A percentile compares a stretch with the other conserved stretches of the same genome.
phyloP scores from a whole-genome alignment of 2,113 vertebrate species.

The Glaucomys volans region DNA sequence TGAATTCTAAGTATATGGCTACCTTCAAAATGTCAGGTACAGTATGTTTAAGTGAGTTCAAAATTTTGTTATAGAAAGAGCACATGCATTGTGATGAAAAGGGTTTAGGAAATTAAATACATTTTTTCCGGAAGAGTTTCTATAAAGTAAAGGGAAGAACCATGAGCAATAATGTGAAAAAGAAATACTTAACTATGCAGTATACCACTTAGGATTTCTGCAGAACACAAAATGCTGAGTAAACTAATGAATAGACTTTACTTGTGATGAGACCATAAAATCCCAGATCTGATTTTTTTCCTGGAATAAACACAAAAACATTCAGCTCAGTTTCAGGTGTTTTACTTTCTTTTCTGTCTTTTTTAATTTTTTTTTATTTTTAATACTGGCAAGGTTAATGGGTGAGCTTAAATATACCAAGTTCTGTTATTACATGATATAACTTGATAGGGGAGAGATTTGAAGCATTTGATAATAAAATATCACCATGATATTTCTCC shows the following conservation, averaged over 20 bases:
- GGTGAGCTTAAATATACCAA: not conserved
- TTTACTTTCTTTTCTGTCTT: not conserved
- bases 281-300: not conserved
- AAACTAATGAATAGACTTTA: not conserved
- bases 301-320: not conserved
- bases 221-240: not conserved
- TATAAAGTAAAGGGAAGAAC: slow-evolving; percentile 19
- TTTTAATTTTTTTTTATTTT: not conserved
- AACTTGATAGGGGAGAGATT: not conserved
- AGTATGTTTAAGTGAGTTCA: not conserved
- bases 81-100: not conserved
- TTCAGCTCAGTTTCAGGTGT: not conserved
- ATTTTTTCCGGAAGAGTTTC: not conserved
- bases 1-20: not conserved
- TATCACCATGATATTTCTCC: not conserved
- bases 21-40: not conserved
- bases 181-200: not conserved
- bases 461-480: not conserved
- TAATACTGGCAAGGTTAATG: not conserved
- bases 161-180: not conserved
- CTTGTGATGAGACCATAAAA: not conserved
- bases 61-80: not conserved
- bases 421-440: not conserved
- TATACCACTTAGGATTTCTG: not conserved
- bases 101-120: not conserved